Percentiles rank a stretch among this genome's conserved stretches.
phyloP scores from a whole-genome alignment of 1,140 invertebrate species.

The Phthorimaea operculella region DNA sequence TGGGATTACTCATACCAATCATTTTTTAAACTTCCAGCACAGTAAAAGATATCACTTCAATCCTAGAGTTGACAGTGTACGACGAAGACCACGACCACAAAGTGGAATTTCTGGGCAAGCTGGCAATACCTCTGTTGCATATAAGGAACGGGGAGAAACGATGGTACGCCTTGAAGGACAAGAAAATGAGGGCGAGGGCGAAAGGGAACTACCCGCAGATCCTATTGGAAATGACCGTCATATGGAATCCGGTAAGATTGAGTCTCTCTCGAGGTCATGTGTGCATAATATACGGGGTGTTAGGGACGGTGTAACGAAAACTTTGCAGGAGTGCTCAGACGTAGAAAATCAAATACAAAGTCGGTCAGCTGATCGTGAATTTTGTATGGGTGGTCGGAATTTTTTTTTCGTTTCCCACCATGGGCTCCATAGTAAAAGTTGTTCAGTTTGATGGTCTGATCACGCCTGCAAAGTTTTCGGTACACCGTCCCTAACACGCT shows the following conservation, averaged over 20 bases:
- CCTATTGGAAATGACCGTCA: constrained; percentile 88
- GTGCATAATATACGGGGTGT: too few relatives aligned
- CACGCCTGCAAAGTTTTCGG: too few relatives aligned
- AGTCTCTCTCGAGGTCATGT: too few relatives aligned
- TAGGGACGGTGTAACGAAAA: too few relatives aligned
- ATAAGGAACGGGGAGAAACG: constrained; percentile 92
- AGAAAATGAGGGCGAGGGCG: constrained; percentile 86
- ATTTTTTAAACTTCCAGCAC: constrained; percentile 73
- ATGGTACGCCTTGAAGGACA: constrained; percentile 98
- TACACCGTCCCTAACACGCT: too few relatives aligned
- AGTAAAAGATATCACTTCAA: constrained; percentile 96
- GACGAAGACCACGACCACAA: constrained; percentile 99
- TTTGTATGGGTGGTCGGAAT: too few relatives aligned
- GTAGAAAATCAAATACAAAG: neutral
- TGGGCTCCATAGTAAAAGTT: too few relatives aligned
- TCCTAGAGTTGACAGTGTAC: constrained; percentile 96
- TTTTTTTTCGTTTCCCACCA: too few relatives aligned
- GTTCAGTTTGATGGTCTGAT: too few relatives aligned
- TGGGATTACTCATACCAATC: too few relatives aligned
- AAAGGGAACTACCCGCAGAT: constrained; percentile 94
- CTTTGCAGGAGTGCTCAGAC: neutral
- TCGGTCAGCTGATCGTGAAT: too few relatives aligned
- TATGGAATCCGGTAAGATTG: constrained; percentile 88
- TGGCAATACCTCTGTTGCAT: constrained; percentile 88
- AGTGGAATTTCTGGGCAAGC: constrained; percentile 96